A percentile compares a stretch with the other conserved stretches of the same genome.
Evolutionary conservation across 2,797 vertebrate genomes (phyloP).

Genomic region (Periophthalmus magnuspinnatus): DNA sequence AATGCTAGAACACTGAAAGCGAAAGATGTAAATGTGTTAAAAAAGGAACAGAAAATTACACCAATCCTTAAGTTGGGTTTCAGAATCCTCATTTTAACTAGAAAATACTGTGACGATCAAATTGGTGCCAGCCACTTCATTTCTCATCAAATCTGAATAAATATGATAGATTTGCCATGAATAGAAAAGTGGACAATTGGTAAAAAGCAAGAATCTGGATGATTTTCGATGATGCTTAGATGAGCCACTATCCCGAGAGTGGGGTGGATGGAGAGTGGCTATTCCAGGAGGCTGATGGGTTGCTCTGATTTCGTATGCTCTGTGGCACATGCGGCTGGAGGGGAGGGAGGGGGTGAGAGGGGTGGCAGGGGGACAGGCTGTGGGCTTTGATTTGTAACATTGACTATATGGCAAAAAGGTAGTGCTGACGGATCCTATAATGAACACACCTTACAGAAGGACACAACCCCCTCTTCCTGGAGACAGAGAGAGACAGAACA

Average conservation of each 20-base stretch:
- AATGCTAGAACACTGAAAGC: too few relatives aligned
- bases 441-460: constrained; percentile 98
- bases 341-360: constrained; percentile 45
- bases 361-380: constrained; percentile 45
- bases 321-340: constrained; percentile 76
- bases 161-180: constrained; percentile 47
- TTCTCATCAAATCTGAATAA: constrained; percentile 29
- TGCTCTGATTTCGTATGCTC: constrained; percentile 72
- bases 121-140: constrained; percentile 28
- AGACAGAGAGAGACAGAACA: constrained; percentile 78
- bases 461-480: constrained; percentile 98
- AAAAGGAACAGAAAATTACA: not conserved
- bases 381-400: constrained; percentile 59
- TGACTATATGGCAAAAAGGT: constrained; percentile 59
- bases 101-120: constrained; percentile 42
- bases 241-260: constrained; percentile 52
- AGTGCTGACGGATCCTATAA: constrained; percentile 68
- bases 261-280: constrained; percentile 54
- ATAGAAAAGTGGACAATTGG: constrained; percentile 34
- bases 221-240: constrained; percentile 42
- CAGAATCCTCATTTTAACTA: not conserved
- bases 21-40: too few relatives aligned
- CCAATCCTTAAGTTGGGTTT: not conserved
- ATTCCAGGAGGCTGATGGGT: constrained; percentile 68
- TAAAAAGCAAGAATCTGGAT: constrained; percentile 54